phyloP scores from a whole-genome alignment of 2,113 vertebrate species.

The Pelvicachromis taeniatus region DNA sequence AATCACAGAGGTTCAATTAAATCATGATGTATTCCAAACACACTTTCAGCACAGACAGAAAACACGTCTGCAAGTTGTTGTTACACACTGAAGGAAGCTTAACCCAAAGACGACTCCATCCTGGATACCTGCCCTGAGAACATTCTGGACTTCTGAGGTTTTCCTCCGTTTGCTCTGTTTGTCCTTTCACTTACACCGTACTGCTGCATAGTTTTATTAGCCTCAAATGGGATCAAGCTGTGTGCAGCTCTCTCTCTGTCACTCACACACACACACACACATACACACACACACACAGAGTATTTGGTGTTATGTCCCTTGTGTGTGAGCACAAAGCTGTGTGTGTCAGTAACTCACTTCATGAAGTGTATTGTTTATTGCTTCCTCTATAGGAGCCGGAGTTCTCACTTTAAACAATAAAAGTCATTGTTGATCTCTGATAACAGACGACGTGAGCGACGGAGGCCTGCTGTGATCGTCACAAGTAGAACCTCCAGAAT shows the following conservation, averaged over 20 bases:
- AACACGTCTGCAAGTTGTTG: neutral
- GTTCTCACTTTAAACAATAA: neutral
- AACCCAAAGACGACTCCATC: neutral
- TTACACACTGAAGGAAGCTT: neutral
- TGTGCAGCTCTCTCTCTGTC: slow-evolving; percentile 1
- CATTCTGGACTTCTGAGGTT: neutral
- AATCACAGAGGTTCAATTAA: neutral
- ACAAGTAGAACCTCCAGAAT: neutral
- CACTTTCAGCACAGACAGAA: neutral
- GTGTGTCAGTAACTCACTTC: neutral
- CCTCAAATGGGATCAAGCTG: slow-evolving; percentile 34
- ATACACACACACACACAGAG: neutral
- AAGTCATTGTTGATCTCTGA: slow-evolving; percentile 1
- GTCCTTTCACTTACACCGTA: neutral
- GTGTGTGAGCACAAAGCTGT: neutral
- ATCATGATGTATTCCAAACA: neutral
- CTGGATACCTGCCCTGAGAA: neutral
- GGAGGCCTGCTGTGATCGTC: neutral
- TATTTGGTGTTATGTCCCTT: neutral
- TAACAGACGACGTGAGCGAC: slow-evolving; percentile 2
- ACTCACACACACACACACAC: too few relatives aligned
- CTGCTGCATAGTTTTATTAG: slow-evolving; percentile 29
- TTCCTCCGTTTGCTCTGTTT: neutral
- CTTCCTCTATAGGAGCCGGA: neutral
- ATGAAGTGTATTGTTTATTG: slow-evolving; percentile 28